Percentiles rank a stretch among this genome's conserved stretches.
phyloP scores from a whole-genome alignment of 1,140 invertebrate genomes.

The Calosoma granatense region DNA sequence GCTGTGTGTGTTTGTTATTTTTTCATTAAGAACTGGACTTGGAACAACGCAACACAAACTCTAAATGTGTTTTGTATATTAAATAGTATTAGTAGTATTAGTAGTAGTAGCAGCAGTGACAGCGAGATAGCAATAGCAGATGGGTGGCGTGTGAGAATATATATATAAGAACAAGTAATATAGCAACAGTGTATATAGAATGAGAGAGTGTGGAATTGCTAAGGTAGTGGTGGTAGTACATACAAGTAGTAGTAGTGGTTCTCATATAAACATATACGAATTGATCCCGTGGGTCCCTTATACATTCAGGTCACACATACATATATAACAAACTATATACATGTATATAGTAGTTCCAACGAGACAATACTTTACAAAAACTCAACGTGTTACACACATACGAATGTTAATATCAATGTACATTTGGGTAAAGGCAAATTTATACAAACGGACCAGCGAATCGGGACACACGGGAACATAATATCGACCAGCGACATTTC shows the following conservation, averaged over 20 bases:
- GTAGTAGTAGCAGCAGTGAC: neutral
- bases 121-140: too few relatives aligned
- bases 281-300: too few relatives aligned
- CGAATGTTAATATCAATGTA: neutral
- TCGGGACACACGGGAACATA: neutral
- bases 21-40: neutral
- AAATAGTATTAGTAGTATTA: neutral
- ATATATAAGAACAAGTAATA: too few relatives aligned
- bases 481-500: too few relatives aligned
- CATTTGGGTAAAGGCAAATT: conserved; percentile 2
- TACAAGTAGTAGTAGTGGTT: neutral
- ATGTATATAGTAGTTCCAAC: neutral
- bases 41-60: conserved; percentile 1
- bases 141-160: too few relatives aligned
- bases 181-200: too few relatives aligned
- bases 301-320: neutral
- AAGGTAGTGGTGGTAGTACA: neutral
- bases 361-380: neutral
- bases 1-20: neutral
- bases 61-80: conserved; percentile 3
- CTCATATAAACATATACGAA: too few relatives aligned
- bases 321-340: neutral
- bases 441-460: neutral
- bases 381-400: neutral
- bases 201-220: neutral